Conservation (phyloP, 2,888 invertebrate genomes). For the Heliconius aoede region DNA sequence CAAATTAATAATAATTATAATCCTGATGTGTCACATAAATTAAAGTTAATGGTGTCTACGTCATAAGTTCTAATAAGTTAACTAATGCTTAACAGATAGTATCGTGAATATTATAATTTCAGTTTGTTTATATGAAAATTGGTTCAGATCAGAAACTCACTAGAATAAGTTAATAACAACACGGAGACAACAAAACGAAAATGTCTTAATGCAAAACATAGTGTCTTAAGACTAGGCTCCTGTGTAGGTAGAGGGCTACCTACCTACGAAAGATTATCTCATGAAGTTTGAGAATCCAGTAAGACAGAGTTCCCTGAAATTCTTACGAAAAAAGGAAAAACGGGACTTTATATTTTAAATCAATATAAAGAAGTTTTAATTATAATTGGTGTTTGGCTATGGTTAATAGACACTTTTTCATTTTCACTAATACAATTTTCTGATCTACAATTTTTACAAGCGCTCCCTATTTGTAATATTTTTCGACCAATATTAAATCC, state of each 20-base stretch:
- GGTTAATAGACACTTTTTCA: background rate
- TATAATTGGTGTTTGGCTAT: background rate
- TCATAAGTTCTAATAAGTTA: slow-evolving; percentile 26
- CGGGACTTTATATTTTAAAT: too few species aligned
- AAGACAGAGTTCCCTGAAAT: too few species aligned
- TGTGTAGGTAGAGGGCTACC: too few species aligned
- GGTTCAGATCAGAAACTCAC: background rate
- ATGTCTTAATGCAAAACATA: background rate
- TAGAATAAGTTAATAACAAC: too few species aligned
- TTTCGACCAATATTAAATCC: too few species aligned
- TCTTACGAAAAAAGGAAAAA: too few species aligned
- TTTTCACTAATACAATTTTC: background rate
- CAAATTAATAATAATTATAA: slow-evolving; percentile 11
- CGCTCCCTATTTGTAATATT: background rate
- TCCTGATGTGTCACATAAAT: slow-evolving; percentile 22
- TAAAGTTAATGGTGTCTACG: slow-evolving; percentile 18
- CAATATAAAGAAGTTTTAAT: too few species aligned
- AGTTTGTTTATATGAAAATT: background rate
- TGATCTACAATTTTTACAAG: background rate
- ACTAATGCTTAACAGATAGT: slow-evolving; percentile 24
- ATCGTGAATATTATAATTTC: slow-evolving; percentile 12
- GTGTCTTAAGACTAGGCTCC: background rate
- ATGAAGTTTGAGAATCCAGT: too few species aligned
- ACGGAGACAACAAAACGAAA: background rate
- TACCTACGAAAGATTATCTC: too few species aligned